These are phyloP conservation scores for Sciaenops ocellatus DNA, from an alignment of 2,797 vertebrate species.

Conservation along the genomic window DNA sequence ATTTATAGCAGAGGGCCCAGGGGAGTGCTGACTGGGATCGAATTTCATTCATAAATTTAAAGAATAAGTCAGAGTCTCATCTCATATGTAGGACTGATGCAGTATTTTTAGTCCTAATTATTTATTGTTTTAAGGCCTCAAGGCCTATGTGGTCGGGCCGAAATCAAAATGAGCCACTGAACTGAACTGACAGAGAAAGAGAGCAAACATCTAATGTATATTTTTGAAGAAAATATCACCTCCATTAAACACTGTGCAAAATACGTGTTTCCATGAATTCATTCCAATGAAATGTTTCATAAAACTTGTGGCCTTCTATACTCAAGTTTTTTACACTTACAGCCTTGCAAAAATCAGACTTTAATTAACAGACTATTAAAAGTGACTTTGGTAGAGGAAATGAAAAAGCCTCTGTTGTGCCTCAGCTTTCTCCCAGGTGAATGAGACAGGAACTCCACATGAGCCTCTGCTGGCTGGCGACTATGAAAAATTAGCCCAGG, in stretches of 20 bases:
- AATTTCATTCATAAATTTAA: constrained; percentile 19
- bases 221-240: constrained; percentile 51
- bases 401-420: constrained; percentile 67
- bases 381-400: constrained; percentile 78
- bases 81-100: constrained; percentile 7
- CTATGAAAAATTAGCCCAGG: constrained; percentile 80
- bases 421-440: constrained; percentile 75
- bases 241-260: constrained; percentile 47
- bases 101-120: constrained; percentile 24
- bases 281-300: constrained; percentile 50
- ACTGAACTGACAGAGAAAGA: background rate
- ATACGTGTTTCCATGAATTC: constrained; percentile 61
- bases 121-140: constrained; percentile 22
- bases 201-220: constrained; percentile 15
- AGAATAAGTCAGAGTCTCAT: constrained; percentile 10
- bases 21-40: background rate
- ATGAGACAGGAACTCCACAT: constrained; percentile 73
- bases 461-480: constrained; percentile 69
- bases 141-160: background rate
- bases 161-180: constrained; percentile 19
- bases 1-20: background rate
- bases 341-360: constrained; percentile 64
- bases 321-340: constrained; percentile 32
- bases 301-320: constrained; percentile 34
- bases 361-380: constrained; percentile 82